Base-by-base conservation (phyloP, 2,888 invertebrate genomes). In the Diarsia brunnea region DNA sequence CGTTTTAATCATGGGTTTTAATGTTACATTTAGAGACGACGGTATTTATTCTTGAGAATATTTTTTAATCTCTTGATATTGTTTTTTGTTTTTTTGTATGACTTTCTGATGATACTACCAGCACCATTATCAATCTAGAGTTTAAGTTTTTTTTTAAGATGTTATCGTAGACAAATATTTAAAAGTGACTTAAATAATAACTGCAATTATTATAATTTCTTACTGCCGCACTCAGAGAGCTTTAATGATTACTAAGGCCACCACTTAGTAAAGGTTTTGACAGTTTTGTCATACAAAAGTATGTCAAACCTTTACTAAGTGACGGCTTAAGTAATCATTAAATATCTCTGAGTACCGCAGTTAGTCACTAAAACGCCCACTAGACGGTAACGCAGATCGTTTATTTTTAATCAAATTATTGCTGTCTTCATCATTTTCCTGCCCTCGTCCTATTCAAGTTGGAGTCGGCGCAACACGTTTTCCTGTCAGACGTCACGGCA, bases 1-100 rank as follows among this genome's bases (percentile, higher is more conserved):
- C 8, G 65, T 65, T 71, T 78, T 63, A 63, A 63, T 63, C 43
- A 45, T 43, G 14, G n/a, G 31, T 43, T 63, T 63, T 31, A 58
- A 49, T 27, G 27, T 74, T 53, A 49, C n/a, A 2, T 19, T 8
- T n/a, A 14, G 43, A 43, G 63, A 10, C 43, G 19, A n/a, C 14
- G 64, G 27, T 49, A 61, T 61, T 38, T n/a, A 45, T 72, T 31
- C 31, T 16, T 5, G 5, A 69, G 10, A 38, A 24, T 69, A 27
- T 53, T 66, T 70, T 67, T 53, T 16, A 45, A 31, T 21, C 14
- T 31, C 31, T 65, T 19, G 12, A 19, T 24, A 21, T 27, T 69
- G 12, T 43, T 2, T 38, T 72, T 31, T 21, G 16, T 60, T 10
- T 60, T 31, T 45, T 11, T 60, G 24, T 27, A 55, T 55, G 24